These are phyloP conservation scores for Acrobasis suavella DNA, from an alignment of 2,888 invertebrate species.

Conservation along the genomic window DNA sequence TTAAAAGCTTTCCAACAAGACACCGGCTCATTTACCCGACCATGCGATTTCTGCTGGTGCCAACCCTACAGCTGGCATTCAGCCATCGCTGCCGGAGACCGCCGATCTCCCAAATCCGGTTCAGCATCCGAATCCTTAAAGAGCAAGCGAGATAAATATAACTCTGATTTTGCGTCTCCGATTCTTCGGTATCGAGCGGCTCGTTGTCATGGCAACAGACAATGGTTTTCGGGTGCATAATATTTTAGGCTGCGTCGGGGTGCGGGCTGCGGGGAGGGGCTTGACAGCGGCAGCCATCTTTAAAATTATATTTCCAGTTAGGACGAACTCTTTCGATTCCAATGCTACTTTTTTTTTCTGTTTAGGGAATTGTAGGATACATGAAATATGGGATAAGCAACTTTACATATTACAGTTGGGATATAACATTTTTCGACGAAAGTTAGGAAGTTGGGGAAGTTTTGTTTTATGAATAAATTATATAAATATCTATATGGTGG, in stretches of 20 bases:
- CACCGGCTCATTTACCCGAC: conserved; percentile 42
- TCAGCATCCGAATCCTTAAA: conserved; percentile 62
- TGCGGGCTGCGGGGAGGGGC: conserved; percentile 54
- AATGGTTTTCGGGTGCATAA: conserved; percentile 83
- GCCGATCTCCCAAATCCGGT: conserved; percentile 64
- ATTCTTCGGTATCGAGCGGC: conserved; percentile 73
- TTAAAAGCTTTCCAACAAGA: conserved; percentile 69
- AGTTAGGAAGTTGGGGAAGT: background rate
- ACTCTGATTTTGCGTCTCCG: conserved; percentile 63
- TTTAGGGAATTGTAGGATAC: conserved; percentile 49
- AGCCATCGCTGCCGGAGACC: conserved; percentile 68
- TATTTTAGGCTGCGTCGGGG: conserved; percentile 80
- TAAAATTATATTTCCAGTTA: conserved; percentile 81
- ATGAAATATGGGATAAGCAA: conserved; percentile 38
- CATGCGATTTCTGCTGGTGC: conserved; percentile 60
- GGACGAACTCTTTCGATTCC: conserved; percentile 70
- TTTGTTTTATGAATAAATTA: background rate
- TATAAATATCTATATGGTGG: background rate
- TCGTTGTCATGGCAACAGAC: conserved; percentile 80
- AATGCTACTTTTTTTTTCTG: conserved; percentile 58
- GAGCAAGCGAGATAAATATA: conserved; percentile 76
- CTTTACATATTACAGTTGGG: background rate
- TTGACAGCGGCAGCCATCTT: conserved; percentile 77
- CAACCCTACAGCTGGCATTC: conserved; percentile 75
- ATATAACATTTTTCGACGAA: background rate